These are phyloP conservation scores for Porites evermanni DNA, from an alignment of 92 coral and sea anemone genomes.

Conservation along the genomic window DNA sequence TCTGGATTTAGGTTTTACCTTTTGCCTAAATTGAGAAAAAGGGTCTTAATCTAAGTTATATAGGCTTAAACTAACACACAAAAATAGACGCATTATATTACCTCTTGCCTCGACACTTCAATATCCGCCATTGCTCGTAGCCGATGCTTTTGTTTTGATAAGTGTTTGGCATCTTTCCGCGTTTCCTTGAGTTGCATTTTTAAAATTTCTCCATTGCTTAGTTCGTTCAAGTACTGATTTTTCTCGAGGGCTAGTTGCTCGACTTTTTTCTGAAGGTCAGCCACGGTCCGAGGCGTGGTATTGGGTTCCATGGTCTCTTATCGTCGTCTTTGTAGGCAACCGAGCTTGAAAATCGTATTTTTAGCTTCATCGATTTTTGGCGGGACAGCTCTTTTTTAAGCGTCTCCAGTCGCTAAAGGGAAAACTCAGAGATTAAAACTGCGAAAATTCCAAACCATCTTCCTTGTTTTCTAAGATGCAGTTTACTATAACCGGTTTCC, in stretches of 20 bases:
- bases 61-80: neutral
- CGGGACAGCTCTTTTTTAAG: constrained; percentile 3
- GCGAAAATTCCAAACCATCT: neutral
- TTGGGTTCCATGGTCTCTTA: neutral
- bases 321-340: constrained; percentile 2
- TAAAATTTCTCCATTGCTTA: constrained; percentile 64
- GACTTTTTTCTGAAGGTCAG: constrained; percentile 48
- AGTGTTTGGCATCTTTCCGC: constrained; percentile 63
- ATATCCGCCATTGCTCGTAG: constrained; percentile 46
- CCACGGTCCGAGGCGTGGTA: constrained; percentile 7
- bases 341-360: neutral
- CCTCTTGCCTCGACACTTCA: constrained; percentile 9
- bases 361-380: constrained; percentile 33
- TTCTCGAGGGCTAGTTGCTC: constrained; percentile 48
- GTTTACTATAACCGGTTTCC: neutral
- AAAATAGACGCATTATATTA: neutral
- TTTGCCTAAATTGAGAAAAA: no score
- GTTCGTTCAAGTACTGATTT: constrained; percentile 44
- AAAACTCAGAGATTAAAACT: constrained; percentile 3
- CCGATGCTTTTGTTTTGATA: constrained; percentile 62
- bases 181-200: constrained; percentile 69
- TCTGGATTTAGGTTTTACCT: neutral
- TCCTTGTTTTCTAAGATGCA: constrained; percentile 13
- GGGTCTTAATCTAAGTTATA: neutral
- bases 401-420: constrained; percentile 19